Percentiles rank a stretch among this genome's conserved stretches.
Conservation (phyloP, 2,888 invertebrate genomes). For the Leptopilina syphax region DNA sequence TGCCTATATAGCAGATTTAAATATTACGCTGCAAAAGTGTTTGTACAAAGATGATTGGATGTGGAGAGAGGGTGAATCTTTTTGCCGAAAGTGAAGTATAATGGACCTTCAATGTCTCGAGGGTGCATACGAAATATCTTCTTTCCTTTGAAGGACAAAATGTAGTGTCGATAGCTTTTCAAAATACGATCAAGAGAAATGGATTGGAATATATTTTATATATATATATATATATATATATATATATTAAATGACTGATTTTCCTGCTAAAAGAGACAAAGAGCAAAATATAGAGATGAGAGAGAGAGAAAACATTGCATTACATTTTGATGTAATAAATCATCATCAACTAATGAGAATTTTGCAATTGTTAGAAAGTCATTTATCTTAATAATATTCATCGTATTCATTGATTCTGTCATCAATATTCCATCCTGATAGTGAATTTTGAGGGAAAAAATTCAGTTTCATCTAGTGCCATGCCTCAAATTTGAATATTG, state of each 20-base stretch:
- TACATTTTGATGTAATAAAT: slow-evolving; percentile 2
- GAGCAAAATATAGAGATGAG: no score
- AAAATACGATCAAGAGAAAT: slow-evolving; percentile 2
- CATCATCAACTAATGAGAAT: slow-evolving; percentile 11
- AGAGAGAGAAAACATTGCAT: not conserved
- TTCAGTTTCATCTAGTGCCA: not conserved
- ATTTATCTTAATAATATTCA: slow-evolving; percentile 13
- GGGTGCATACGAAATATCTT: slow-evolving; percentile 66
- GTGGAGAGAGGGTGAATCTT: slow-evolving; percentile 9
- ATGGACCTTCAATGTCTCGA: slow-evolving; percentile 49
- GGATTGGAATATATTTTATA: not conserved
- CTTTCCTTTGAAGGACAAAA: slow-evolving; percentile 46
- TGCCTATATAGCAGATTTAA: slow-evolving; percentile 14
- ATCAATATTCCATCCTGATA: not conserved
- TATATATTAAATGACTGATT: slow-evolving; percentile 17
- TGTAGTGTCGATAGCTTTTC: slow-evolving; percentile 10
- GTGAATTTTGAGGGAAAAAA: not conserved
- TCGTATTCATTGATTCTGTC: not conserved
- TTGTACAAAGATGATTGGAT: slow-evolving; percentile 11
- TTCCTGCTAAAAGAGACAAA: not conserved
- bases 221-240: not conserved
- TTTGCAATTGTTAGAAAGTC: not conserved
- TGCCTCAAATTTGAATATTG: not conserved
- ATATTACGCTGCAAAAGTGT: slow-evolving; percentile 8
- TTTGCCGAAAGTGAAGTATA: slow-evolving; percentile 38